phyloP scores from a whole-genome alignment of 2,797 vertebrate species.

The Chiloscyllium punctatum region DNA sequence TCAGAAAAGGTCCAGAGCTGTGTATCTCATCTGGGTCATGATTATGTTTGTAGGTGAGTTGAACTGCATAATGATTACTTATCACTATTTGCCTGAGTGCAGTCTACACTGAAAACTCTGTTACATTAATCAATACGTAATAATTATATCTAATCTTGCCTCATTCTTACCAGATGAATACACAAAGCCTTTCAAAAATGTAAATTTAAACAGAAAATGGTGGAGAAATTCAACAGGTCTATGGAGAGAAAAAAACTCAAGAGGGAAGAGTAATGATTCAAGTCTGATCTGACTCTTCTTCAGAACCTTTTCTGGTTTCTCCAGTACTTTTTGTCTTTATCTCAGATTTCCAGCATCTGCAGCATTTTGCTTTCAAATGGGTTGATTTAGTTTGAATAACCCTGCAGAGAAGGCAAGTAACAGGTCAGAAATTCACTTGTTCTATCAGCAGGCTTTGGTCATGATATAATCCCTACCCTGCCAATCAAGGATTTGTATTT shows the following conservation, averaged over 20 bases:
- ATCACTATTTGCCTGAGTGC: background rate
- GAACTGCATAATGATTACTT: too few species aligned
- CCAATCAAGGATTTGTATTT: background rate
- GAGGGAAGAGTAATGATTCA: too few species aligned
- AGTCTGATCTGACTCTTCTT: too few species aligned
- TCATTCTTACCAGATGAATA: background rate
- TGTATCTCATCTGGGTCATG: slow-evolving; percentile 65
- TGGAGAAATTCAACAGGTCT: too few species aligned
- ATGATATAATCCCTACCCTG: background rate
- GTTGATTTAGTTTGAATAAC: background rate
- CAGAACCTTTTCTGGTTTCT: too few species aligned
- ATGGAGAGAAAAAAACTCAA: too few species aligned
- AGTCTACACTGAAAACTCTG: background rate
- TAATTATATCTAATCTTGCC: background rate
- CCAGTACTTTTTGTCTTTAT: too few species aligned
- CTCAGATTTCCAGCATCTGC: too few species aligned
- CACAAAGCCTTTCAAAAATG: background rate
- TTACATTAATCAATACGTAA: background rate
- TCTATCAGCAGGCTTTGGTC: background rate
- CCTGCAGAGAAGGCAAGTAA: too few species aligned
- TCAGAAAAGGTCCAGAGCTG: slow-evolving; percentile 58
- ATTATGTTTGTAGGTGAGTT: slow-evolving; percentile 75
- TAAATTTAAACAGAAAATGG: too few species aligned
- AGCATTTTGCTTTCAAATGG: too few species aligned
- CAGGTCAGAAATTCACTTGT: background rate